Conservation (phyloP, 2,797 vertebrate species). For the Betta splendens region DNA sequence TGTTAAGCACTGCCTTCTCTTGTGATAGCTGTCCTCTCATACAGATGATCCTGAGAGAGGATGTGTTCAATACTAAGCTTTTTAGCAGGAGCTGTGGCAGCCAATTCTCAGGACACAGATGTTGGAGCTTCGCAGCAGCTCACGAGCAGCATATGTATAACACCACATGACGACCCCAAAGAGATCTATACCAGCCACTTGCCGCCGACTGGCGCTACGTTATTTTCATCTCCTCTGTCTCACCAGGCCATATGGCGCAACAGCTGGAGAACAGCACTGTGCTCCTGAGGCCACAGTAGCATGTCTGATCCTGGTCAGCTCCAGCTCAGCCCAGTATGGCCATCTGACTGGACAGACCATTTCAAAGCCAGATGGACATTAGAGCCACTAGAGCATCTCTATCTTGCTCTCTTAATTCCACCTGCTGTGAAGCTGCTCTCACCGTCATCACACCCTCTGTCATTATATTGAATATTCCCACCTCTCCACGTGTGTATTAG, state of each 20-base stretch:
- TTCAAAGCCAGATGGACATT: slow-evolving; percentile 61
- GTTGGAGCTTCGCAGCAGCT: slow-evolving; percentile 13
- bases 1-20: no score
- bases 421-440: slow-evolving; percentile 50
- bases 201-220: background rate
- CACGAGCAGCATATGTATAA: background rate
- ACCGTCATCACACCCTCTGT: slow-evolving; percentile 26
- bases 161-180: background rate
- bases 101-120: slow-evolving; percentile 19
- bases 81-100: slow-evolving; percentile 16
- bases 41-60: no score
- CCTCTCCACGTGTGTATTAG: slow-evolving; percentile 40
- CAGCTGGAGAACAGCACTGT: slow-evolving; percentile 37
- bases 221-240: slow-evolving; percentile 7
- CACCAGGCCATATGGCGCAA: slow-evolving; percentile 34
- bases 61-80: no score
- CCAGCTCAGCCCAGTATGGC: slow-evolving; percentile 35
- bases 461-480: slow-evolving; percentile 44
- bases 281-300: slow-evolving; percentile 16
- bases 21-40: no score
- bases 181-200: no score
- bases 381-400: slow-evolving; percentile 41
- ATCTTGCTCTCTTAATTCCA: slow-evolving; percentile 55
- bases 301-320: slow-evolving; percentile 36
- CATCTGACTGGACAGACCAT: slow-evolving; percentile 31